These are phyloP conservation scores for Synodontis membranacea DNA, from an alignment of 2,113 vertebrate genomes.

Conservation along the genomic window DNA sequence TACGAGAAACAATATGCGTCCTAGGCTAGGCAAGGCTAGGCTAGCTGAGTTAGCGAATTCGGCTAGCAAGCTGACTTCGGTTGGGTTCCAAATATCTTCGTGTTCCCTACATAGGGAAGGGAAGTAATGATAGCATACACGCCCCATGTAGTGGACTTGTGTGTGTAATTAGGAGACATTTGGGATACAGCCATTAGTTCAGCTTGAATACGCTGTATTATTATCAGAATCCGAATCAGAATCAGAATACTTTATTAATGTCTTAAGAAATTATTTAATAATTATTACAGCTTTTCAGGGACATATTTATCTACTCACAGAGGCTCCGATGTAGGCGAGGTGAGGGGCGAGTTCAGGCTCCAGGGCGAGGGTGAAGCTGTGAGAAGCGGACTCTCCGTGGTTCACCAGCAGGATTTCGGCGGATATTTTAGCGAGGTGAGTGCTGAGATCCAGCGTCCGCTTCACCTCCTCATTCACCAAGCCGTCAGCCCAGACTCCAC, in stretches of 20 bases:
- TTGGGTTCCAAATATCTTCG: not conserved
- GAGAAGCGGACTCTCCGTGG: constrained; percentile 67
- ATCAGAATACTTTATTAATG: too few species aligned
- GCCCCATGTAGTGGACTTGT: not conserved
- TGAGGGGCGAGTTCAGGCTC: constrained; percentile 82
- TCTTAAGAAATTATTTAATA: too few species aligned
- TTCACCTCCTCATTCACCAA: constrained; percentile 88
- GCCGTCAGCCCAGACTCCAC: constrained; percentile 63
- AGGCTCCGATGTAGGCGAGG: constrained; percentile 86
- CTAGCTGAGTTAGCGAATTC: not conserved
- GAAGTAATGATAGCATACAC: constrained; percentile 2
- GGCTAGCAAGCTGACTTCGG: not conserved
- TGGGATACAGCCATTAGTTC: not conserved
- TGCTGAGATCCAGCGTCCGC: constrained; percentile 87
- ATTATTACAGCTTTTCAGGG: not conserved
- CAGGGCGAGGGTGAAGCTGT: constrained; percentile 81
- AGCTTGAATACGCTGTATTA: too few species aligned
- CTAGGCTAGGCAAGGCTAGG: not conserved
- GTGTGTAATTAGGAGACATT: not conserved
- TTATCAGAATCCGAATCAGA: too few species aligned
- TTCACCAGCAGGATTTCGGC: constrained; percentile 83
- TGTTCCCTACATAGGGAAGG: not conserved
- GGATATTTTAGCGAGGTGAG: constrained; percentile 91
- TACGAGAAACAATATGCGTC: too few species aligned
- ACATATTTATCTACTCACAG: constrained; percentile 73